phyloP scores from a whole-genome alignment of 2,113 vertebrate species.

The Polypterus bichir region DNA sequence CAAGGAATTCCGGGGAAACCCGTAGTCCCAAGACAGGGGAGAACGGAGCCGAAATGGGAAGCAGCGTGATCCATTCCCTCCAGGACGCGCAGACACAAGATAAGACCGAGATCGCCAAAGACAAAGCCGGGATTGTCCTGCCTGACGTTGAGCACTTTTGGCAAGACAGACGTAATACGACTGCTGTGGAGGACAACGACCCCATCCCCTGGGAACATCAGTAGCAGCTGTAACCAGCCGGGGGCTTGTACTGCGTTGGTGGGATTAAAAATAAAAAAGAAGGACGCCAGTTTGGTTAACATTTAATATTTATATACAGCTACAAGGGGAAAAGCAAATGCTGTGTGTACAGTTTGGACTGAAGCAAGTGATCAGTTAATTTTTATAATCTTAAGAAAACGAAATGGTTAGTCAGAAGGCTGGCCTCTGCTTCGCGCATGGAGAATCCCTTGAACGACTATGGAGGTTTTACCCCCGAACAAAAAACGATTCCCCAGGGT shows the following conservation, averaged over 20 bases:
- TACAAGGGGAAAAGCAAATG: too few species aligned
- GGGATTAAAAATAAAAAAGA: neutral
- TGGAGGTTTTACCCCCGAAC: too few species aligned
- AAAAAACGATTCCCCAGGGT: too few species aligned
- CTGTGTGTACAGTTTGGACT: too few species aligned
- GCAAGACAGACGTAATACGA: constrained; percentile 51
- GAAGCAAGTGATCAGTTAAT: too few species aligned
- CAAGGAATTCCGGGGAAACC: constrained; percentile 9
- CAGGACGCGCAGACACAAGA: constrained; percentile 14
- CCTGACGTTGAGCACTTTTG: constrained; percentile 60
- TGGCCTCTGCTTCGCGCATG: too few species aligned
- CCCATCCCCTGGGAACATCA: constrained; percentile 61
- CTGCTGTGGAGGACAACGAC: constrained; percentile 41
- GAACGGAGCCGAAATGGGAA: constrained; percentile 32
- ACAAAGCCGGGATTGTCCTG: constrained; percentile 31
- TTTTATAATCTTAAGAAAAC: too few species aligned
- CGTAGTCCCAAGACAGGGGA: constrained; percentile 22
- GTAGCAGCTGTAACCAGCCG: constrained; percentile 16
- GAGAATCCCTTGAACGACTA: too few species aligned
- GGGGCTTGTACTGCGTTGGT: too few species aligned
- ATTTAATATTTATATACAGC: too few species aligned
- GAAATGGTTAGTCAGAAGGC: too few species aligned
- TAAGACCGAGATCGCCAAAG: constrained; percentile 3
- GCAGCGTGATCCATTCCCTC: constrained; percentile 22
- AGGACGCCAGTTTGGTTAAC: neutral